These are phyloP conservation scores for Ochropleura leucogaster DNA, from an alignment of 2,888 invertebrate species.

Conservation along the genomic window DNA sequence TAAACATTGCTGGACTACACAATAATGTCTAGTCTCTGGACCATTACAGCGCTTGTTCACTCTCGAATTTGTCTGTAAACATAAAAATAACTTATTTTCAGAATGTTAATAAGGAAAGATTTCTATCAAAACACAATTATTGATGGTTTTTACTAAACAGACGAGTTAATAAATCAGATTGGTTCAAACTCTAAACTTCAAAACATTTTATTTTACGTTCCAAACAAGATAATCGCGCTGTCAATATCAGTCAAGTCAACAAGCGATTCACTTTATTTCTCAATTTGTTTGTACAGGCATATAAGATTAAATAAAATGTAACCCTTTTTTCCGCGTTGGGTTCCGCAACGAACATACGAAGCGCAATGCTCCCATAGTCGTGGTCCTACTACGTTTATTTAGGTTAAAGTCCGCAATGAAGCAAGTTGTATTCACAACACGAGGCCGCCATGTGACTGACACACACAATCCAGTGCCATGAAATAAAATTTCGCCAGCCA, in stretches of 20 bases:
- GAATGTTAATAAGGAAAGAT: conserved; percentile 2
- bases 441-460: conserved; percentile 54
- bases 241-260: conserved; percentile 34
- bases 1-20: conserved; percentile 8
- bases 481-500: conserved; percentile 66
- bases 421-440: conserved; percentile 63
- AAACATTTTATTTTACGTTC: conserved; percentile 17
- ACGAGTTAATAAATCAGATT: not conserved
- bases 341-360: conserved; percentile 32
- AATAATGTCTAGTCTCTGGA: conserved; percentile 29
- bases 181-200: conserved; percentile 5
- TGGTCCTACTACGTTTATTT: conserved; percentile 40
- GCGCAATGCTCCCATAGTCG: conserved; percentile 7
- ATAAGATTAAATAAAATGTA: conserved; percentile 51
- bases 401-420: conserved; percentile 47
- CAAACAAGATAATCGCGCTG: conserved; percentile 16
- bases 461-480: conserved; percentile 60
- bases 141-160: not conserved
- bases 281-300: conserved; percentile 29
- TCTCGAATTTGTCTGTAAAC: conserved; percentile 2
- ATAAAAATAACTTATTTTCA: conserved; percentile 19
- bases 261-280: conserved; percentile 32
- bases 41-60: conserved; percentile 27
- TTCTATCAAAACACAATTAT: not conserved
- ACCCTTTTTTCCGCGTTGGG: conserved; percentile 35